Evolutionary conservation across 2,888 invertebrate genomes (phyloP), one percentile per base, ranked within the genome.

Genomic region (Drosophila neotestacea): DNA sequence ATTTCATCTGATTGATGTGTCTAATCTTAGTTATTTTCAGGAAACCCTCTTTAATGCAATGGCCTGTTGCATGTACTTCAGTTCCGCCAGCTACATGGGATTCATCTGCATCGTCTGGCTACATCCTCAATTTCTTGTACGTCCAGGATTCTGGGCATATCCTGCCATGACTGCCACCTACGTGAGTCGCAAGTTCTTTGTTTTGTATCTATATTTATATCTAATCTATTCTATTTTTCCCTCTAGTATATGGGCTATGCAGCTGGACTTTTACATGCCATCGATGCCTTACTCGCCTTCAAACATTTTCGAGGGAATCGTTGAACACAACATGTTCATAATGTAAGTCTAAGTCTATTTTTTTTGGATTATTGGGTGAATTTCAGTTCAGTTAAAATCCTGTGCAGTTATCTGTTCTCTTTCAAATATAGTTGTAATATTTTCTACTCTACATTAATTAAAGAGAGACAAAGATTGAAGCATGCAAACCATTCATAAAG

Each of bases 111-210:
- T 96, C 79, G 93, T 96, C 44, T 96, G 95, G 91, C 93, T 97
- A 58, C 95, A 96, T 92, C 96, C 96, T 0, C 94, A 95, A 83
- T 97, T 97, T 91, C 93, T 95, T 34, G 90, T 95, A 6, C 92
- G 94, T 64, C 95, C 94, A 44, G 96, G 97, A 77, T 96, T 96
- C 90, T 95, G 96, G 88, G 96, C 96, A 11, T 97, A 96, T 93
- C 97, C 97, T n/a, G 96, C 97, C 2, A 96, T 97, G 96, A 96
- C 96, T 32, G 96, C 96, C 0, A 95, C 96, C 77, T 97, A 97
- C 92, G 97, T 97, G 93, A 96, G 96, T 95, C 22, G 0, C 28
- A 3, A 13, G 9, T 10, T 1, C 0, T 28, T 16, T 7, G 3
- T 32, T 4, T 1, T 5, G 13, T 44, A 1, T 32, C 11, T 5